A percentile compares a stretch with the other conserved stretches of the same genome.
Evolutionary conservation across 2,797 vertebrate genomes (phyloP).

Genomic region (Arctocebus calabarensis): DNA sequence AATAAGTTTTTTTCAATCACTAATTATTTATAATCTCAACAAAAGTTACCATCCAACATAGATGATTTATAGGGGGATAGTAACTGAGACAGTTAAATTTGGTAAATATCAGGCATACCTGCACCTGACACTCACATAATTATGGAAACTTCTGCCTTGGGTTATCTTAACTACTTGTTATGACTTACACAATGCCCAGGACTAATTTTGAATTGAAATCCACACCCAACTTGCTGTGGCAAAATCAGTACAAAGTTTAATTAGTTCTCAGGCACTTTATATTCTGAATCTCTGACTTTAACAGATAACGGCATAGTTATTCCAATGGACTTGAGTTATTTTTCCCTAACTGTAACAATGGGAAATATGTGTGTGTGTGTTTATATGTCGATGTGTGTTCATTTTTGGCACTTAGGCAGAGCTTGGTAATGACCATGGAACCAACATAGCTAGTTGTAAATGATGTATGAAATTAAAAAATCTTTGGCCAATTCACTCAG

Average conservation of each 20-base stretch:
- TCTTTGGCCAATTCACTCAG: constrained; percentile 15
- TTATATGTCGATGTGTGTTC: constrained; percentile 26
- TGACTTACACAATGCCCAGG: neutral
- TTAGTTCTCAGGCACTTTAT: constrained; percentile 23
- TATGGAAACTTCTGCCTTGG: constrained; percentile 4
- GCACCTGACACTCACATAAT: neutral
- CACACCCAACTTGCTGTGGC: constrained; percentile 16
- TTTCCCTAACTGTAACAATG: constrained; percentile 19
- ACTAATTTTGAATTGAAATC: constrained; percentile 54
- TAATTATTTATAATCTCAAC: constrained; percentile 14
- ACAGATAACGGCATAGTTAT: neutral
- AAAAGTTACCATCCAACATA: neutral
- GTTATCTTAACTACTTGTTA: neutral
- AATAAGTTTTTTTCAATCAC: neutral
- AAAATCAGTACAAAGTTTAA: constrained; percentile 60
- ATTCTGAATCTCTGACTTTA: constrained; percentile 30
- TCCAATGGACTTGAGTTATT: constrained; percentile 17
- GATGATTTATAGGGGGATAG: neutral
- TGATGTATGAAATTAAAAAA: constrained; percentile 80
- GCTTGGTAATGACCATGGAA: neutral
- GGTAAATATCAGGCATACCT: neutral
- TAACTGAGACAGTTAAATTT: constrained; percentile 38
- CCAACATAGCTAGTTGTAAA: constrained; percentile 72
- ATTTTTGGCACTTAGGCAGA: constrained; percentile 45
- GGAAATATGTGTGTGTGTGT: neutral